These are phyloP conservation scores for Sminthurides aquaticus DNA, from an alignment of 2,888 invertebrate genomes.

Conservation along the genomic window DNA sequence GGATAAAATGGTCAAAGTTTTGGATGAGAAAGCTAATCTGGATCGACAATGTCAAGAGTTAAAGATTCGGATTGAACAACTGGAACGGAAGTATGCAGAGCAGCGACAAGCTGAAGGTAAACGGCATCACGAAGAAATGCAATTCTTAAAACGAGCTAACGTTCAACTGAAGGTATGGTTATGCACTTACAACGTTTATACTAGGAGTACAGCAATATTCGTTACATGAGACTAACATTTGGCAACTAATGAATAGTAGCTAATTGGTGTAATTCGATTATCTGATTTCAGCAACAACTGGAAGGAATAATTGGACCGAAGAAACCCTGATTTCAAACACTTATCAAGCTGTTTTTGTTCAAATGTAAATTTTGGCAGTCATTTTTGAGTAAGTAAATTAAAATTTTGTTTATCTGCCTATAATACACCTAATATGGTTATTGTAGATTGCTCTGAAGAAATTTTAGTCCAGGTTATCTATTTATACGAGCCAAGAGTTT, in stretches of 20 bases:
- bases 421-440: no score
- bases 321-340: no score
- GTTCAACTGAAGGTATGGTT: conserved; percentile 79
- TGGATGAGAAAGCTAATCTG: conserved; percentile 58
- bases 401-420: no score
- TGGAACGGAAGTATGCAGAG: conserved; percentile 73
- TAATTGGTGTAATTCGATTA: background rate
- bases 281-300: conserved; percentile 64
- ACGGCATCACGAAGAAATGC: conserved; percentile 83
- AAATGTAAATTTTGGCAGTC: no score
- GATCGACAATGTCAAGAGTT: conserved; percentile 59
- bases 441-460: no score
- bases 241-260: background rate
- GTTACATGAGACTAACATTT: background rate
- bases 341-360: no score
- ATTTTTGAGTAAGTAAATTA: no score
- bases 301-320: conserved; percentile 92
- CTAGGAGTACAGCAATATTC: background rate
- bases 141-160: conserved; percentile 87
- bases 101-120: conserved; percentile 81
- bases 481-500: conserved; percentile 8
- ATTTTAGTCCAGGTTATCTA: no score
- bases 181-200: background rate
- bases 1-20: conserved; percentile 64
- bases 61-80: conserved; percentile 70